phyloP scores from a whole-genome alignment of 1,140 invertebrate genomes.

The Daktulosphaira vitifoliae region DNA sequence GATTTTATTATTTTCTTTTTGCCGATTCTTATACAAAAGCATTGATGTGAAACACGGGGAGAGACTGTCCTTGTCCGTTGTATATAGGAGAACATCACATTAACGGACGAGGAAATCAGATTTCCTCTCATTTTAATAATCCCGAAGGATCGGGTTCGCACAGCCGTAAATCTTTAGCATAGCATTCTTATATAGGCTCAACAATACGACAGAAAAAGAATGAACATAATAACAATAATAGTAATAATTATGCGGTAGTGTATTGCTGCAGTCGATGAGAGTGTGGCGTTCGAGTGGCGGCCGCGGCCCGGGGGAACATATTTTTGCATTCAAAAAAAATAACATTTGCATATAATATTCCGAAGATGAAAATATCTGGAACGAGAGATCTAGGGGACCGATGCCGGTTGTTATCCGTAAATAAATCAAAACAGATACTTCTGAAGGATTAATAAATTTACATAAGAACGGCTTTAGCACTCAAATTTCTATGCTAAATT shows the following conservation, averaged over 20 bases:
- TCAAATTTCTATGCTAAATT: not conserved
- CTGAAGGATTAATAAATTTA: slow-evolving; percentile 30
- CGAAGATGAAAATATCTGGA: slow-evolving; percentile 14
- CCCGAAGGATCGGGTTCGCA: slow-evolving; percentile 31
- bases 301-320: slow-evolving; percentile 26
- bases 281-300: slow-evolving; percentile 23
- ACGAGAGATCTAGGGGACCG: slow-evolving; percentile 23
- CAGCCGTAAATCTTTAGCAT: slow-evolving; percentile 29
- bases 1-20: too few relatives aligned
- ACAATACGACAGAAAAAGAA: too few relatives aligned
- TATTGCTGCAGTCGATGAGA: slow-evolving; percentile 32
- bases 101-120: slow-evolving; percentile 31
- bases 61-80: not conserved
- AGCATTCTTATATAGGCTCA: not conserved
- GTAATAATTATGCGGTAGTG: slow-evolving; percentile 20
- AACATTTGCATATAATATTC: slow-evolving; percentile 30
- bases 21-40: too few relatives aligned
- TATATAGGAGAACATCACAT: not conserved
- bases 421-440: slow-evolving; percentile 34
- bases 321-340: slow-evolving; percentile 20
- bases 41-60: too few relatives aligned
- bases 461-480: slow-evolving; percentile 17
- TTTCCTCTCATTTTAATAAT: slow-evolving; percentile 34
- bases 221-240: slow-evolving; percentile 20
- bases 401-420: slow-evolving; percentile 29